A percentile compares a stretch with the other conserved stretches of the same genome.
These are phyloP conservation scores for Helicoverpa zea DNA, from an alignment of 1,140 invertebrate species.

Conservation along the genomic window DNA sequence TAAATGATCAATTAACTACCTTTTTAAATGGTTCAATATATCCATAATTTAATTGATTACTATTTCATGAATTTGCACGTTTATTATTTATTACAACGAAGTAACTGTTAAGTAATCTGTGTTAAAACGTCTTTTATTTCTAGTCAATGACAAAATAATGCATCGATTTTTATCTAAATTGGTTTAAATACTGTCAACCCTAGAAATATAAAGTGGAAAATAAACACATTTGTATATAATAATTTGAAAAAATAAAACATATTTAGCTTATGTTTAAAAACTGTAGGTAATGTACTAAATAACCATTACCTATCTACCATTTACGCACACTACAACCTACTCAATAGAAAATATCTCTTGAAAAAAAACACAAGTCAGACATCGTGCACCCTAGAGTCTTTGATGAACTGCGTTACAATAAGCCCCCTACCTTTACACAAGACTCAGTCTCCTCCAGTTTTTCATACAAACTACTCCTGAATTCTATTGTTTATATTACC, in stretches of 20 bases:
- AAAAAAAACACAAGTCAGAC: conserved; percentile 5
- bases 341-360: neutral
- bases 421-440: conserved; percentile 12
- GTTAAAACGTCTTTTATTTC: neutral
- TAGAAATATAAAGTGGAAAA: no score
- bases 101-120: no score
- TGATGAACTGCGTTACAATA: conserved; percentile 34
- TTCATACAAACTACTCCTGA: conserved; percentile 27
- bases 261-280: no score
- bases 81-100: neutral
- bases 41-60: neutral
- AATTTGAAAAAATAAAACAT: no score
- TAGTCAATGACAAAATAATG: no score
- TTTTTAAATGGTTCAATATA: no score
- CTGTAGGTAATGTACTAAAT: neutral
- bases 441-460: conserved; percentile 18
- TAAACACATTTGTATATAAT: no score
- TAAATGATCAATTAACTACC: neutral
- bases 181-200: no score
- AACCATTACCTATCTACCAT: neutral
- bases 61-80: neutral
- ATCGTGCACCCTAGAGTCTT: conserved; percentile 9
- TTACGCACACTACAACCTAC: neutral
- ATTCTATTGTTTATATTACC: conserved; percentile 42
- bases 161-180: no score